Evolutionary conservation across 2,888 invertebrate species (phyloP).

Genomic region (Dryadula phaetusa): DNA sequence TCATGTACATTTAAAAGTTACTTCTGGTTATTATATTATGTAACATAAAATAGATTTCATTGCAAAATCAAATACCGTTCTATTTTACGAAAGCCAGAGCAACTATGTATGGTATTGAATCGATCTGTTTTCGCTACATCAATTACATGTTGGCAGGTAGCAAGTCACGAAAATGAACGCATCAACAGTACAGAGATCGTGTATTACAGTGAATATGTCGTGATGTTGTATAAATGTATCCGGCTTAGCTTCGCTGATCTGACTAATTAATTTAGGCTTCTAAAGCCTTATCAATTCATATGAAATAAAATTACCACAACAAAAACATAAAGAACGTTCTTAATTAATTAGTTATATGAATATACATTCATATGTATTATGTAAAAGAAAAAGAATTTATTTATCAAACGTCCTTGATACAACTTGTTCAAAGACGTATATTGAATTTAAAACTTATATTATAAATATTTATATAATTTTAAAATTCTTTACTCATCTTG

Average conservation of each 20-base stretch:
- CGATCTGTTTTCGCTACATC: constrained; percentile 46
- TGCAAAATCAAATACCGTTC: constrained; percentile 14
- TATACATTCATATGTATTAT: constrained; percentile 1
- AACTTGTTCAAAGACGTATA: constrained; percentile 31
- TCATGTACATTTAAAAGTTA: not conserved
- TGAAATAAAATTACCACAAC: not conserved
- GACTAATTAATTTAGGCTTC: constrained; percentile 2
- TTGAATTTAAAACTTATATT: constrained; percentile 2
- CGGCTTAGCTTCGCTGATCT: constrained; percentile 52
- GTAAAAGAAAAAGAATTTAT: constrained; percentile 25
- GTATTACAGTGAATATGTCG: constrained; percentile 59
- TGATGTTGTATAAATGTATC: constrained; percentile 66
- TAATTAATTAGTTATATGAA: not conserved
- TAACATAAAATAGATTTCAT: not conserved
- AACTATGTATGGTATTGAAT: constrained; percentile 26
- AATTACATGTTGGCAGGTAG: constrained; percentile 46
- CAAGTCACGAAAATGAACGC: constrained; percentile 61
- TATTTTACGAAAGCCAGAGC: constrained; percentile 13
- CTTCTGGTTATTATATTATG: not conserved
- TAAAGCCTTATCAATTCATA: constrained; percentile 2
- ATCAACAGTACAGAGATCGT: constrained; percentile 62
- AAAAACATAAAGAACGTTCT: not conserved
- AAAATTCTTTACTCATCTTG: constrained; percentile 11
- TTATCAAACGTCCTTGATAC: constrained; percentile 37
- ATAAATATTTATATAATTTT: constrained; percentile 22